phyloP scores from a whole-genome alignment of 2,888 invertebrate genomes.

The Diaprepes abbreviatus region DNA sequence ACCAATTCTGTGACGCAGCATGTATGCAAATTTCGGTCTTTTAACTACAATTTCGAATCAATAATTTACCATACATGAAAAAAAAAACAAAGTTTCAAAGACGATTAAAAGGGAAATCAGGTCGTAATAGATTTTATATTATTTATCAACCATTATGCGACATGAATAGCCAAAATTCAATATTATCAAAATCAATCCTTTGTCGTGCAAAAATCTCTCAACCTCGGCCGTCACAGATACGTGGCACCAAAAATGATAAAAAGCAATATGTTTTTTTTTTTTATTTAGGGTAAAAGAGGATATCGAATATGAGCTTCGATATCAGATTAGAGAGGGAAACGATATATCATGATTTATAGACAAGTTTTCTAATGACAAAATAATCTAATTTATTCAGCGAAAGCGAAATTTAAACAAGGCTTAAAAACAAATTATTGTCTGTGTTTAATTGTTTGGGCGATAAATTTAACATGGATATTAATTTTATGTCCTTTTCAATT shows the following conservation, averaged over 20 bases:
- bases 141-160: neutral
- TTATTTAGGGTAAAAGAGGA: constrained; percentile 26
- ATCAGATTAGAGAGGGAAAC: neutral
- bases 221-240: constrained; percentile 21
- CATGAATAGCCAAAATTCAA: neutral
- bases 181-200: neutral
- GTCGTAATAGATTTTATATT: too few species aligned
- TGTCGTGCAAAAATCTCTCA: constrained; percentile 13
- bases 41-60: too few species aligned
- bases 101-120: too few species aligned
- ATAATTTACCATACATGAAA: too few species aligned
- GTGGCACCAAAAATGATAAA: constrained; percentile 42
- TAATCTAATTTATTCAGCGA: neutral
- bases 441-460: too few species aligned
- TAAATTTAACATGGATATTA: too few species aligned
- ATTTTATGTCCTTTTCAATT: too few species aligned
- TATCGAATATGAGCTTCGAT: constrained; percentile 5
- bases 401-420: too few species aligned
- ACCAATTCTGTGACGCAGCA: too few species aligned
- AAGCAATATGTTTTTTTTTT: constrained; percentile 42
- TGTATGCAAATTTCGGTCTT: too few species aligned
- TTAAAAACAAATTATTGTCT: too few species aligned
- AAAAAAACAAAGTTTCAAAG: too few species aligned
- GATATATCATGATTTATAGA: constrained; percentile 10
- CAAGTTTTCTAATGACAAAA: neutral